Evolutionary conservation across 2,888 invertebrate species (phyloP).

Genomic region (Stomorhina lunata): DNA sequence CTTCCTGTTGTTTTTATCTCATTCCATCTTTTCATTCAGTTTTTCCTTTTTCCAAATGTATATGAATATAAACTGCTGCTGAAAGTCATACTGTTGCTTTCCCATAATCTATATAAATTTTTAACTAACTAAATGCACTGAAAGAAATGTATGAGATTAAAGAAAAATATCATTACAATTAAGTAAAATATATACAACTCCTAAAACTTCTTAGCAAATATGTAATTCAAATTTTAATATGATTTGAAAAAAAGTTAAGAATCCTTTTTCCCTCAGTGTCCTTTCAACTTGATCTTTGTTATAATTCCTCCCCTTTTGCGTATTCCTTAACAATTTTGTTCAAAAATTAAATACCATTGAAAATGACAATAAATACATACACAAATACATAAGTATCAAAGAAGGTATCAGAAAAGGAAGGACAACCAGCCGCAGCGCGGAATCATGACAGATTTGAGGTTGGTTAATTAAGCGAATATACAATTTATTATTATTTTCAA

Average conservation of each 20-base stretch:
- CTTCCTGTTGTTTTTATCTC: neutral
- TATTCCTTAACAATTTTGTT: neutral
- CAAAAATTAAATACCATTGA: neutral
- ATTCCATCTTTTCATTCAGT: neutral
- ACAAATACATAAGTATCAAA: neutral
- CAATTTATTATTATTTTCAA: constrained; percentile 43
- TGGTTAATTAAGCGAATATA: constrained; percentile 66
- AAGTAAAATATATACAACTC: too few species aligned
- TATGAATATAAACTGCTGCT: constrained; percentile 29
- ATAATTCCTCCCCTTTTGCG: neutral
- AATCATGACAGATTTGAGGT: constrained; percentile 69
- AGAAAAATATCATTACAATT: too few species aligned
- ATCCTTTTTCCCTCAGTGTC: neutral
- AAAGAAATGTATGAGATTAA: neutral
- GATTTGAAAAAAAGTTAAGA: neutral
- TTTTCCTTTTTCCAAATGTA: neutral
- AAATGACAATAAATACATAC: neutral
- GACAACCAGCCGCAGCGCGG: constrained; percentile 38
- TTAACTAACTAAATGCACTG: constrained; percentile 1
- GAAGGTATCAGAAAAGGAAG: neutral
- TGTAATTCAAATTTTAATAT: neutral
- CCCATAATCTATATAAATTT: neutral
- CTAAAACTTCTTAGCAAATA: neutral
- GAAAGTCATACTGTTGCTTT: constrained; percentile 31
- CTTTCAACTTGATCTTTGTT: neutral